These are phyloP conservation scores for Pedionomus torquatus DNA, from an alignment of 2,113 vertebrate species.

Conservation along the genomic window DNA sequence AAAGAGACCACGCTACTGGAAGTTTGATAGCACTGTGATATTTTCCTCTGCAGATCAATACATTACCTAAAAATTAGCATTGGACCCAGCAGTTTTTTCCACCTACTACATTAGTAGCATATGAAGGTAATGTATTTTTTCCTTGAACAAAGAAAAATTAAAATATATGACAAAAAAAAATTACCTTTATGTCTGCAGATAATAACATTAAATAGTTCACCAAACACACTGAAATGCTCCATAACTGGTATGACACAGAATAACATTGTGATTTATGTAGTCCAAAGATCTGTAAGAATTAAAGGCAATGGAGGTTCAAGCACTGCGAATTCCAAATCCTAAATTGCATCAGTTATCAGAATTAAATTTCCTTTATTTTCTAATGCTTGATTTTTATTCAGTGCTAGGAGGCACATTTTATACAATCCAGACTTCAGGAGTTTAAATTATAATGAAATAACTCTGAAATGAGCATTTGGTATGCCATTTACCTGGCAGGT, in stretches of 20 bases:
- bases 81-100: background rate
- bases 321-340: background rate
- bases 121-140: background rate
- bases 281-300: background rate
- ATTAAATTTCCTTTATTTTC: background rate
- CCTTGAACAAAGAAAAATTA: background rate
- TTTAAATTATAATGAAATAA: background rate
- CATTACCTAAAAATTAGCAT: background rate
- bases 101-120: background rate
- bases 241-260: background rate
- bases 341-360: background rate
- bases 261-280: background rate
- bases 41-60: background rate
- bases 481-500: background rate
- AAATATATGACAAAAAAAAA: background rate
- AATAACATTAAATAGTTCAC: background rate
- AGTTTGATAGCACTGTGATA: background rate
- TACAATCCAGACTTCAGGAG: background rate
- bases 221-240: background rate
- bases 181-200: background rate
- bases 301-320: background rate
- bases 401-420: background rate
- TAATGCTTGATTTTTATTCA: background rate
- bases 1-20: background rate
- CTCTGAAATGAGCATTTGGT: background rate